Base-by-base conservation (phyloP, 2,113 vertebrate species). In the Stegastes partitus region DNA sequence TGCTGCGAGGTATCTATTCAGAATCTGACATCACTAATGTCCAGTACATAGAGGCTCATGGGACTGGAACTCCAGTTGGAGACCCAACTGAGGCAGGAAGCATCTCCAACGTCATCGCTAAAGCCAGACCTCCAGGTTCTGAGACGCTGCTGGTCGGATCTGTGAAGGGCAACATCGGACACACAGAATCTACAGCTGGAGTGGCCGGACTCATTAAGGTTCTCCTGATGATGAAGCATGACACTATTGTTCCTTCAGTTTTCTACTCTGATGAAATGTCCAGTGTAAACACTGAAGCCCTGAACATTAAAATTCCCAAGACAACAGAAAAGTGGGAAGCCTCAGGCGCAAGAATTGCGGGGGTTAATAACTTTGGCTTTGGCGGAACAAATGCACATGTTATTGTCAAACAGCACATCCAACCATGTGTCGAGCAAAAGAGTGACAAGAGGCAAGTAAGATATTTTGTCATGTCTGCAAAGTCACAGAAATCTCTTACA, bases 101-200 rank as follows among this genome's bases (percentile, higher is more conserved):
- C 82, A 91, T 97, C 55, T 93, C 93, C 2, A 96, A 89, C 0
- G 80, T 91, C 56, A 89, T 96, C 28, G 93, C 93, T 23, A 95
- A 94, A 90, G 92, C 91, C 8, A 94, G 91, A 73, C 71, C 90
- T 77, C 61, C 85, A 0, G 74, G 34, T 63, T 80, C 83, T 63
- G 63, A 91, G 6, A 3, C 73, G 22, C 94, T 97, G 28, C 81
- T 81, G 65, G 94, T 97, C 0, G 96, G 96, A n/a, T 97, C 97
- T 4, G 95, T 98, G 57, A 98, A 97, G 93, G 89, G 96, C 67
- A 97, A 97, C 84, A 96, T 96, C 66, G 96, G 97, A 70, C 94
- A 96, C 72, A 95, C 94, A 0, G 95, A 96, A 83, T 96, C 96
- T 21, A 95, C 96, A n/a, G 94, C 95, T 8, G 95, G 96, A 37